Conservation (phyloP, 2,797 vertebrate genomes). For the Neostethus bicornis region DNA sequence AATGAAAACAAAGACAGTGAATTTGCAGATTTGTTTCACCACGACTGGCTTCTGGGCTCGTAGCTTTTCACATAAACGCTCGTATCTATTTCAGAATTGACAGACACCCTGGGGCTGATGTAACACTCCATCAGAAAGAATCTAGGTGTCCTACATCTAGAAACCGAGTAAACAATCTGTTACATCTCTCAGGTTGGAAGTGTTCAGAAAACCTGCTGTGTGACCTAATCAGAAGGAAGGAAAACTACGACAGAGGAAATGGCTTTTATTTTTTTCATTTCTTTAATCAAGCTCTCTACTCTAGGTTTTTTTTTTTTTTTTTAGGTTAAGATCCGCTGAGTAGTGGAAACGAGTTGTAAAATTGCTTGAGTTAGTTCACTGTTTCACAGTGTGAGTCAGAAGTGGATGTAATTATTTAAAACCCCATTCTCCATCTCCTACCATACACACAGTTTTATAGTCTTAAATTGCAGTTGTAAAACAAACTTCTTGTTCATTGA, state of each 20-base stretch:
- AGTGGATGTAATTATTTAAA: too few species aligned
- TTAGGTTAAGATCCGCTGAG: conserved; percentile 6
- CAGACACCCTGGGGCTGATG: background rate
- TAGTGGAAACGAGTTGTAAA: background rate
- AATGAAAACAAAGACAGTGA: background rate
- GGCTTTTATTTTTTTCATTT: background rate
- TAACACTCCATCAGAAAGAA: background rate
- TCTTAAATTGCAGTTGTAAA: too few species aligned
- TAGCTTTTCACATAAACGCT: conserved; percentile 2
- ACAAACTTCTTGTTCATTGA: too few species aligned
- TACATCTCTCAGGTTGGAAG: background rate
- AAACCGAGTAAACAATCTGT: background rate
- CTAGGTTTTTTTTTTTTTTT: conserved; percentile 9
- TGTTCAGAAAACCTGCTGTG: conserved; percentile 1
- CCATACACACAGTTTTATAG: too few species aligned
- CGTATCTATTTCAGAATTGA: conserved; percentile 6
- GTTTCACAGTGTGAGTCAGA: too few species aligned
- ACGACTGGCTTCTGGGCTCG: background rate
- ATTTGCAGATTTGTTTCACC: background rate
- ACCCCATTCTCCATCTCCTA: too few species aligned
- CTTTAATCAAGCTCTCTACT: conserved; percentile 13
- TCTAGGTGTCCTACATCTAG: background rate
- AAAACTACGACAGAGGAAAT: conserved; percentile 9
- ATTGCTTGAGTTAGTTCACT: too few species aligned
- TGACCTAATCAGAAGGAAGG: conserved; percentile 10